Conservation (phyloP, 2,888 invertebrate genomes). For the Idaea dimidiata region DNA sequence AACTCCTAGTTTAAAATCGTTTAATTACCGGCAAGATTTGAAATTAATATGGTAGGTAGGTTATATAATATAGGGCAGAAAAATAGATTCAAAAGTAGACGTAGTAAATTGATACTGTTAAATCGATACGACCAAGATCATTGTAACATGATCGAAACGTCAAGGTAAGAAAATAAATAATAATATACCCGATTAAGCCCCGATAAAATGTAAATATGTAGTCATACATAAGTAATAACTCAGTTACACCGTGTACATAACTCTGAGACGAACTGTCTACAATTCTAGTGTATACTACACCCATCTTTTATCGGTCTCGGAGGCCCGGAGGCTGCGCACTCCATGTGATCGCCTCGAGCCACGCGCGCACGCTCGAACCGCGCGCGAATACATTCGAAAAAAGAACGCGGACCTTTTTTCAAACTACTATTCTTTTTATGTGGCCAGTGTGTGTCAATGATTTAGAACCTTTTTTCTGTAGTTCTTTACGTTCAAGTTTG, state of each 20-base stretch:
- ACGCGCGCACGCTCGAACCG: conserved; percentile 50
- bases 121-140: too few relatives aligned
- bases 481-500: neutral
- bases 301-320: conserved; percentile 62
- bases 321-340: conserved; percentile 49
- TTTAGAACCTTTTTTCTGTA: neutral
- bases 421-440: neutral
- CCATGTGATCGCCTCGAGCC: conserved; percentile 79
- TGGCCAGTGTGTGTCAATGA: neutral
- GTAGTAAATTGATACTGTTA: too few relatives aligned
- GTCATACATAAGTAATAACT: too few relatives aligned
- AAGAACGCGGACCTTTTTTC: conserved; percentile 7
- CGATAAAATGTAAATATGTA: too few relatives aligned
- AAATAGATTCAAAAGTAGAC: too few relatives aligned
- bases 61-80: too few relatives aligned
- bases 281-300: conserved; percentile 39
- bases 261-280: conserved; percentile 32
- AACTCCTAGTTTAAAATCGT: neutral
- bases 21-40: too few relatives aligned
- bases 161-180: too few relatives aligned
- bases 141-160: too few relatives aligned
- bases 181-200: too few relatives aligned
- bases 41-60: too few relatives aligned
- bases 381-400: conserved; percentile 43
- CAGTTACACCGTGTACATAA: neutral